Evolutionary conservation across 2,888 invertebrate species (phyloP), one percentile per base, ranked within the genome.

Genomic region (Lithophane leautieri): DNA sequence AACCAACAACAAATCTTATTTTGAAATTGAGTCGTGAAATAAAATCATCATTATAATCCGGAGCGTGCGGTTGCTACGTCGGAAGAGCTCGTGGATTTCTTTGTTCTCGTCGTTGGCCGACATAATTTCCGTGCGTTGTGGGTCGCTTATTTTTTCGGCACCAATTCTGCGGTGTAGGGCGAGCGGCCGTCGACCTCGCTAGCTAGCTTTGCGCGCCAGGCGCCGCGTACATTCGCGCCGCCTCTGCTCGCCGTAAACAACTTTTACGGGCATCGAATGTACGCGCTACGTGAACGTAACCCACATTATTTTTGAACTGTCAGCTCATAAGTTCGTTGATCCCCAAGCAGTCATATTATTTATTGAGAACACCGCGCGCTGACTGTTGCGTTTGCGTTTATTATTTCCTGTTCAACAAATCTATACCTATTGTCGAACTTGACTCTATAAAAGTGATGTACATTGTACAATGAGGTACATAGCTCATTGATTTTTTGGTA

Each of bases 221-320:
- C 86, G 86, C 76, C 84, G 84, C 84, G 76, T 88, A 86, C 85
- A 82, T 82, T 85, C 86, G 85, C 87, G 79, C 81, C 90, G 90
- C 90, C 90, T 91, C 90, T 91, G 89, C 92, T 92, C 91, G 90
- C 94, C 93, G 94, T 95, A 95, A 95, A 95, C 94, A 95, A 94
- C 95, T 95, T 95, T 95, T 95, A 96, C 96, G 95, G 95, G 93
- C 95, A 94, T 93, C 94, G 93, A 95, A 94, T 95, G 95, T 95
- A 95, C 95, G 94, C 95, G 95, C 95, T 92, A 95, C 95, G 94
- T 95, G 95, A 96, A 94, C 96, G 96, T 96, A 96, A 96, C 96
- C 96, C 93, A 96, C 95, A 96, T 96, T 94, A 96, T 95, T 96
- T 96, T 96, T 95, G 95, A 95, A 95, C 95, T 95, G 96, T 95